Evolutionary conservation across 1,140 invertebrate species (phyloP).

Genomic region (Uloborus diversus): DNA sequence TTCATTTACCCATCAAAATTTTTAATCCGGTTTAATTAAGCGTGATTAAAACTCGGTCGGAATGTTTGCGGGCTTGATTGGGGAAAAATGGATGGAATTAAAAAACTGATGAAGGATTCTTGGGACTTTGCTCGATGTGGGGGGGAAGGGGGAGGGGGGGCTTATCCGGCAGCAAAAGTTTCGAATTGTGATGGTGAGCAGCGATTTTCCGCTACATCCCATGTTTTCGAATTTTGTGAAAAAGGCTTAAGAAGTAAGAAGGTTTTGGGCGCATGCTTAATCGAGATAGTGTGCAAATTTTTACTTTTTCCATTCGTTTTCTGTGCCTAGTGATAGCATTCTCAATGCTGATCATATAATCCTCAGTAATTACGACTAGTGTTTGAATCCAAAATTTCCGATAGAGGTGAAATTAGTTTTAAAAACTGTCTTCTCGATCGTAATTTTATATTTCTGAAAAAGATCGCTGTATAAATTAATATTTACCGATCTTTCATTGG

Average conservation of each 20-base stretch:
- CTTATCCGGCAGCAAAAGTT: background rate
- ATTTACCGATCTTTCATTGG: no score
- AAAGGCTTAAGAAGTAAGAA: background rate
- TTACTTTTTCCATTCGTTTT: no score
- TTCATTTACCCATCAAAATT: conserved; percentile 53
- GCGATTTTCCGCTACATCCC: conserved; percentile 38
- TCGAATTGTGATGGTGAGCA: conserved; percentile 7
- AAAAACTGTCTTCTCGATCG: no score
- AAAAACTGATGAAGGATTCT: conserved; percentile 2
- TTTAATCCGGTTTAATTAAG: conserved; percentile 54
- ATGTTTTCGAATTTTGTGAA: background rate
- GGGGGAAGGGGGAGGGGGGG: background rate
- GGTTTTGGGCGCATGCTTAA: no score
- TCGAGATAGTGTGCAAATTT: no score
- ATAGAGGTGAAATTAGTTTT: no score
- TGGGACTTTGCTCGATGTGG: background rate
- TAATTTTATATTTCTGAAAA: no score
- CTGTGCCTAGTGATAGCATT: no score
- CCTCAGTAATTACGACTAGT: no score
- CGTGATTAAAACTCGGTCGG: conserved; percentile 37
- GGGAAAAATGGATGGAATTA: background rate
- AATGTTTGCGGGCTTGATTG: conserved; percentile 9
- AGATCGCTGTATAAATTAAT: no score
- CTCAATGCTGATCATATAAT: no score
- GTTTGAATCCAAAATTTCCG: no score